Conservation (phyloP, 2,888 invertebrate species). For the Spisula solida region DNA sequence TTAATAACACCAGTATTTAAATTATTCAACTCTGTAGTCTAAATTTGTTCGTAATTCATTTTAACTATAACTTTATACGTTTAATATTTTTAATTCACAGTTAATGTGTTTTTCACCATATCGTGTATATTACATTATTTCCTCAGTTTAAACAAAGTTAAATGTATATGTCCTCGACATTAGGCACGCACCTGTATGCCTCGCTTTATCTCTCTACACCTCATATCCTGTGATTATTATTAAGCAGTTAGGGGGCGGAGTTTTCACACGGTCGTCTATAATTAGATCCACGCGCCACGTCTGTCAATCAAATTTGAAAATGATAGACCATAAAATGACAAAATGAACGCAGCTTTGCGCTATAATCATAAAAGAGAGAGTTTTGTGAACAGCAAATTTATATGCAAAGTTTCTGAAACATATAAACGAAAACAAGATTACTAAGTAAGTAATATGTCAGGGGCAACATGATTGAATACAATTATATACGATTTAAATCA, state of each 20-base stretch:
- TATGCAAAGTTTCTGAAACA: not conserved
- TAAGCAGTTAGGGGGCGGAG: constrained; percentile 58
- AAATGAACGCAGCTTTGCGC: not conserved
- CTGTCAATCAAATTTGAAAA: constrained; percentile 65
- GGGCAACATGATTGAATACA: not conserved
- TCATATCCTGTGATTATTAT: constrained; percentile 45
- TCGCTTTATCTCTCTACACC: constrained; percentile 35
- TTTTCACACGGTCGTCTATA: constrained; percentile 70
- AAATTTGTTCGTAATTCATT: too few species aligned
- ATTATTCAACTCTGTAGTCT: too few species aligned
- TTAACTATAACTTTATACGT: too few species aligned
- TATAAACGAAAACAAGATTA: not conserved
- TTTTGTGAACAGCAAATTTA: constrained; percentile 9
- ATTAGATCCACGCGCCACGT: constrained; percentile 70
- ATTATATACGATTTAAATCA: not conserved
- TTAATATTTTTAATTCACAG: not conserved
- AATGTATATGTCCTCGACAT: not conserved
- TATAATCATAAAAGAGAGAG: not conserved
- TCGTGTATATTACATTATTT: not conserved
- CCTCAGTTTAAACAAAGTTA: not conserved
- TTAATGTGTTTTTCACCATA: not conserved
- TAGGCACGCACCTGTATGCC: constrained; percentile 32
- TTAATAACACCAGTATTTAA: too few species aligned
- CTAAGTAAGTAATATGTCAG: not conserved
- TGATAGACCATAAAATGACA: constrained; percentile 37